These are phyloP conservation scores for Cerceris rybyensis DNA, from an alignment of 2,888 invertebrate genomes.

Conservation along the genomic window DNA sequence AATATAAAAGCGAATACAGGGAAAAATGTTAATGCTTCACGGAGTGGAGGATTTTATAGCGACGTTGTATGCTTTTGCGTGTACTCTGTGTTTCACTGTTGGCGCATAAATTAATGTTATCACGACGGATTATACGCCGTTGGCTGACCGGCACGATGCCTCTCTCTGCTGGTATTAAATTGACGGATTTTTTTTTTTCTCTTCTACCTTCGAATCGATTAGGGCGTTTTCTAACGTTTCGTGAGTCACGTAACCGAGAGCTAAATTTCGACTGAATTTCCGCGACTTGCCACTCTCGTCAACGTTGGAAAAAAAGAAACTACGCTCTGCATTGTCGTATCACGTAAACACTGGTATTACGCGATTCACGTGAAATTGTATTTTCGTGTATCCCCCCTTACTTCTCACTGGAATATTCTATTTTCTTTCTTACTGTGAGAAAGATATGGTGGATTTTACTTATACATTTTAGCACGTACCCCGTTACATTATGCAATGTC, in stretches of 20 bases:
- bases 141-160: slow-evolving; percentile 37
- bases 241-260: slow-evolving; percentile 54
- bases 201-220: slow-evolving; percentile 35
- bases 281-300: background rate
- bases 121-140: slow-evolving; percentile 43
- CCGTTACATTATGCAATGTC: too few species aligned
- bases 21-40: slow-evolving; percentile 43
- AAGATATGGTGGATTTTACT: too few species aligned
- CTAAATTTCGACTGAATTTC: background rate
- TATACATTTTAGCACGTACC: too few species aligned
- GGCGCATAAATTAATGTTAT: slow-evolving; percentile 65
- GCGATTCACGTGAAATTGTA: background rate
- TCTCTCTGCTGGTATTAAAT: slow-evolving; percentile 43
- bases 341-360: background rate
- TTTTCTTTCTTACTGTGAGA: too few species aligned
- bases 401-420: background rate
- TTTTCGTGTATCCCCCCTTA: background rate
- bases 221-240: slow-evolving; percentile 44
- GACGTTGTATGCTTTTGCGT: slow-evolving; percentile 53
- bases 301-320: background rate
- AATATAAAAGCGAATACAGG: background rate
- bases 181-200: slow-evolving; percentile 55
- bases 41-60: slow-evolving; percentile 46
- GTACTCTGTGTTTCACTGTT: slow-evolving; percentile 41
- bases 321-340: background rate